Conservation (phyloP, 2,888 invertebrate species). For the Cataglyphis albicans region DNA sequence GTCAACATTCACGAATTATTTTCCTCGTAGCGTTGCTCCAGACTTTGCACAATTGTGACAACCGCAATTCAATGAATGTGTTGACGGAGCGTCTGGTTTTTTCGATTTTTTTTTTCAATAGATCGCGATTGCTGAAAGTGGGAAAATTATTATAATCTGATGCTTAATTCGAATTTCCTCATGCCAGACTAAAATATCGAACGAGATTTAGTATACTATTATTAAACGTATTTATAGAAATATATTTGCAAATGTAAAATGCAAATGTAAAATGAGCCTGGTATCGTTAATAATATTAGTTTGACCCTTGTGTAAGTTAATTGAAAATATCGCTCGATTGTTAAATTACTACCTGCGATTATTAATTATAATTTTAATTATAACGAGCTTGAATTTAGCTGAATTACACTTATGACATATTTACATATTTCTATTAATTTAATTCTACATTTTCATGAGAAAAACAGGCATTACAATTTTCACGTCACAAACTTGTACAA, state of each 20-base stretch:
- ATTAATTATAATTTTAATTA: conserved; percentile 51
- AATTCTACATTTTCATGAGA: conserved; percentile 26
- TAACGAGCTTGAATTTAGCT: conserved; percentile 47
- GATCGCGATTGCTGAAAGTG: not conserved
- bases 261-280: conserved; percentile 17
- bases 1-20: conserved; percentile 70
- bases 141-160: not conserved
- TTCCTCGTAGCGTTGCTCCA: conserved; percentile 56
- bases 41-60: conserved; percentile 78
- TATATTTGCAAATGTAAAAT: conserved; percentile 29
- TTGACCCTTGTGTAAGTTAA: conserved; percentile 37
- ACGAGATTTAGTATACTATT: conserved; percentile 16
- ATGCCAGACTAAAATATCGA: not conserved
- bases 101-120: not conserved
- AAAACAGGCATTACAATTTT: not conserved
- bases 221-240: conserved; percentile 17
- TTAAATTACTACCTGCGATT: conserved; percentile 43
- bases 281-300: conserved; percentile 33
- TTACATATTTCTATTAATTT: conserved; percentile 42
- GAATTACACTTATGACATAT: conserved; percentile 35
- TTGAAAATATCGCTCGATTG: conserved; percentile 45
- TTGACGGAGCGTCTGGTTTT: conserved; percentile 39
- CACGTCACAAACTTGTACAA: not conserved
- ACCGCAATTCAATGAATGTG: conserved; percentile 35
- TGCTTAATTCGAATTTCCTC: not conserved